Conservation (phyloP, 2,888 invertebrate genomes). For the Linnaemya vulpina region DNA sequence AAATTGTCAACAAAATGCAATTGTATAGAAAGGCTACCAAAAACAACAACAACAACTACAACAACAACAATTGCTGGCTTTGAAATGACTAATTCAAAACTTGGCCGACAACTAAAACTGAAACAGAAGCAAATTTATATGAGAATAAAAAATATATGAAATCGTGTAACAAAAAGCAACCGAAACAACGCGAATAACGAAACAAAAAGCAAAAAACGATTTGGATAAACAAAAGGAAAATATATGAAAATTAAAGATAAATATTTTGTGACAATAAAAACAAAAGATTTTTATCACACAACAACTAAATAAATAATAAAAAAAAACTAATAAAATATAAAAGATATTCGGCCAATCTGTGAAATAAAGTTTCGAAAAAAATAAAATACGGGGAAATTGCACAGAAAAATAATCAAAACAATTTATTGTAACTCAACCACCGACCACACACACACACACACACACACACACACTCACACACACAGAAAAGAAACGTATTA, state of each 20-base stretch:
- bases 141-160: constrained; percentile 58
- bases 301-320: constrained; percentile 15
- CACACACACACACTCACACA: constrained; percentile 51
- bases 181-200: constrained; percentile 44
- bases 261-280: constrained; percentile 44
- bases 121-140: constrained; percentile 49
- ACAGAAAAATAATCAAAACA: constrained; percentile 47
- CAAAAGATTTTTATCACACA: constrained; percentile 62
- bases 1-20: constrained; percentile 70
- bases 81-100: constrained; percentile 65
- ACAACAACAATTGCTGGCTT: constrained; percentile 5
- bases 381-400: constrained; percentile 45
- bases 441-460: constrained; percentile 64
- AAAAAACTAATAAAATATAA: constrained; percentile 30
- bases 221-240: constrained; percentile 32
- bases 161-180: constrained; percentile 64
- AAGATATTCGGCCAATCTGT: constrained; percentile 18
- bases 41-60: constrained; percentile 24
- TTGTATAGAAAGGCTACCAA: constrained; percentile 47
- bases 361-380: constrained; percentile 28
- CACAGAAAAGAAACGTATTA: constrained; percentile 16
- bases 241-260: constrained; percentile 25
- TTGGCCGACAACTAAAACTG: constrained; percentile 33
- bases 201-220: constrained; percentile 17
- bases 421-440: constrained; percentile 69